Base-by-base conservation (phyloP, 2,888 invertebrate species). In the Margaritifera margaritifera region DNA sequence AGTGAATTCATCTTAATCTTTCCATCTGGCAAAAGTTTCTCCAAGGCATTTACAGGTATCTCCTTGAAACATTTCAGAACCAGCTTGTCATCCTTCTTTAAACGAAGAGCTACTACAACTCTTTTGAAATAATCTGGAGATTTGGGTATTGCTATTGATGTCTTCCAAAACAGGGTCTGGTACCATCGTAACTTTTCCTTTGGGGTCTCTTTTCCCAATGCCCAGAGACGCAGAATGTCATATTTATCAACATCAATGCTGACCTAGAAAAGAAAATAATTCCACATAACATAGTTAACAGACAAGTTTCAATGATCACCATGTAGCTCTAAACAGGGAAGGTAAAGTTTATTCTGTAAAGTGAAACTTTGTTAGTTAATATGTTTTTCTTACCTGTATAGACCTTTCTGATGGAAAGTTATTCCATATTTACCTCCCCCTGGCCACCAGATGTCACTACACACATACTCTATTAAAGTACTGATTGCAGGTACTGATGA, bases 31-130 rank as follows among this genome's bases (percentile, higher is more conserved):
- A 89, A 77, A 24, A 89, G 69, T 84, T 86, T 86, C 71, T 88
- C 87, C 54, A 89, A 74, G 15, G 81, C 79, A 64, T 82, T 80
- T 8, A 83, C 79, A 5, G 88, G 88, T 27, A 89, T 83, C 72
- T 89, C 88, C 77, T 89, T 89, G 74, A 89, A 89, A 20, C 84
- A 84, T 75, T 89, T 89, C 56, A 89, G 75, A 61, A 84, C 77
- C n/a, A 89, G 86, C 77, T 87, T 88, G 64, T 86, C 83, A 66
- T 89, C 88, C 55, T 80, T 82, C 77, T 88, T 89, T 55, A 87
- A 78, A 18, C 89, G 75, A 6, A 88, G 78, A 18, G 88, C 89
- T 6, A 88, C 82, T 25, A 89, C 84, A 6, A 89, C 86, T 64
- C 89, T 79, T 71, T 88, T 89, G 83, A 87, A 89, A 71, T 83